phyloP scores from a whole-genome alignment of 2,113 vertebrate genomes.

The Donacobius atricapilla region DNA sequence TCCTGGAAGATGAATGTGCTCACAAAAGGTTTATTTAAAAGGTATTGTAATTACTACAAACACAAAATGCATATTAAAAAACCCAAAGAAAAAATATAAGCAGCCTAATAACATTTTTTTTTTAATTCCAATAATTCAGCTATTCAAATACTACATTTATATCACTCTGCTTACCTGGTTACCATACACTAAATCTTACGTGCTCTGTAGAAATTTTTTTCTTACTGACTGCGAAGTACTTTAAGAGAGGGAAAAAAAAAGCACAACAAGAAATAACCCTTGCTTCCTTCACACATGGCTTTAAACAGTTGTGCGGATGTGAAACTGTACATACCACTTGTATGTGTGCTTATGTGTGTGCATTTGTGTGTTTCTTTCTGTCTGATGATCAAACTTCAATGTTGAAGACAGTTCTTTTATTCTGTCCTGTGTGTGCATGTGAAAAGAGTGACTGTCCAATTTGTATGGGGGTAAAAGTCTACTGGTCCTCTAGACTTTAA shows the following conservation, averaged over 20 bases:
- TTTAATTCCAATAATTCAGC: neutral
- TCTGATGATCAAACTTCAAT: neutral
- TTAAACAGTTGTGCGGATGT: neutral
- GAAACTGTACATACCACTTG: neutral
- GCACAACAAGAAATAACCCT: neutral
- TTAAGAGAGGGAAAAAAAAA: neutral
- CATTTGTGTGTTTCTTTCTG: neutral
- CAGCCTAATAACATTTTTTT: neutral
- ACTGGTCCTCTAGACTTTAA: neutral
- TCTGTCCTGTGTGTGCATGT: neutral
- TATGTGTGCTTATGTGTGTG: neutral
- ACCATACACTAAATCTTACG: neutral
- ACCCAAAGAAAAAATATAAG: neutral
- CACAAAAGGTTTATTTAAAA: neutral
- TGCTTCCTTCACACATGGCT: neutral
- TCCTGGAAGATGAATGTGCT: neutral
- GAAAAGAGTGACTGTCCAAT: neutral
- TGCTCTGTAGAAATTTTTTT: neutral
- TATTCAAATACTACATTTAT: neutral
- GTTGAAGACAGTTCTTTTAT: neutral
- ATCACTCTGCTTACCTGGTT: neutral
- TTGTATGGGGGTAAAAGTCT: neutral
- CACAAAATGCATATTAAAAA: neutral
- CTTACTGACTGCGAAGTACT: neutral
- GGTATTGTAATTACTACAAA: neutral